Percentiles rank a stretch among this genome's conserved stretches.
These are phyloP conservation scores for Thamnophis elegans DNA, from an alignment of 2,797 vertebrate species.

Conservation along the genomic window DNA sequence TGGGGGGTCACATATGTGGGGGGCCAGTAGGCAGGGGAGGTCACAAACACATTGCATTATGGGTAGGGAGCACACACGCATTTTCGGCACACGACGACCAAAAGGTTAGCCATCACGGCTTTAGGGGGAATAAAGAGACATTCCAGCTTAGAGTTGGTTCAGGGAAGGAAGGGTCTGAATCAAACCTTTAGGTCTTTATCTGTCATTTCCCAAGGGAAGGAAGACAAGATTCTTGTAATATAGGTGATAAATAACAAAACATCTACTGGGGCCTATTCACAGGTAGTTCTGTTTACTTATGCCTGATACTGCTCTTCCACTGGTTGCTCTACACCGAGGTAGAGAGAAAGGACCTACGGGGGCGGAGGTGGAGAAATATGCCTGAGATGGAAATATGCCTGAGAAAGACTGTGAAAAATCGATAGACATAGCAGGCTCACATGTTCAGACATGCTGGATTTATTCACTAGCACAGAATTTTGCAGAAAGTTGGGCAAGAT, in stretches of 20 bases:
- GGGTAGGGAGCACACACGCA: no score
- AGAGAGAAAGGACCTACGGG: neutral
- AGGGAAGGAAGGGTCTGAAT: neutral
- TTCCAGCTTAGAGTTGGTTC: neutral
- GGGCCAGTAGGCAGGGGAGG: no score
- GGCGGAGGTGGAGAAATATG: neutral
- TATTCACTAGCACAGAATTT: neutral
- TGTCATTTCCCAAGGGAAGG: neutral
- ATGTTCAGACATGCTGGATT: neutral
- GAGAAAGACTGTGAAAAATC: neutral
- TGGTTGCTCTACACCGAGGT: neutral
- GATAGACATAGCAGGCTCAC: neutral
- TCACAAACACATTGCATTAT: no score
- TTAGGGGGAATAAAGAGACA: neutral
- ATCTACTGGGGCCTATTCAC: neutral
- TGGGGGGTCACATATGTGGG: no score
- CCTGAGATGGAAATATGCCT: neutral
- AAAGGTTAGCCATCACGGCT: neutral
- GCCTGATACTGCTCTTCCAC: neutral
- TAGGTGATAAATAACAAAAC: neutral
- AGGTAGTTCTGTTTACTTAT: neutral
- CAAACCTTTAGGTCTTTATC: neutral
- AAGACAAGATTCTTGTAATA: neutral
- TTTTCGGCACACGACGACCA: no score
- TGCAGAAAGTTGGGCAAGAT: neutral